These are phyloP conservation scores for Maconellicoccus hirsutus DNA, from an alignment of 1,140 invertebrate species.

Conservation along the genomic window DNA sequence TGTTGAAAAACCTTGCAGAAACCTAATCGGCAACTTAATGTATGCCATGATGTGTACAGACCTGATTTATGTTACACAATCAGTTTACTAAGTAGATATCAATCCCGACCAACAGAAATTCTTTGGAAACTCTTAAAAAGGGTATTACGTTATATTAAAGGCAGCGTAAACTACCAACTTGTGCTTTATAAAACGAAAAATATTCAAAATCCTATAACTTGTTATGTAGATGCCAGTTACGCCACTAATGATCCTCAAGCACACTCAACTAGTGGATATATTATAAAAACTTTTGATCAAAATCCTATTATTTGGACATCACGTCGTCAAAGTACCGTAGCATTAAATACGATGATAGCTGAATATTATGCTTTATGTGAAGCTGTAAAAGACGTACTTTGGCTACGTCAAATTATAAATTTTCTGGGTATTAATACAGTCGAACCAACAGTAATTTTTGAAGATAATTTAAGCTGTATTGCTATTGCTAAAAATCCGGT, in stretches of 20 bases:
- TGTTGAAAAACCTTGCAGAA: background rate
- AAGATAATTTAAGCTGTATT: slow-evolving; percentile 22
- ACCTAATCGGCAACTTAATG: slow-evolving; percentile 31
- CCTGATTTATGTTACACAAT: slow-evolving; percentile 31
- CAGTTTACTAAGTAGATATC: slow-evolving; percentile 31
- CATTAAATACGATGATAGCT: slow-evolving; percentile 34
- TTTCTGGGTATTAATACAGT: background rate
- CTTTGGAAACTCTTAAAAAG: slow-evolving; percentile 31
- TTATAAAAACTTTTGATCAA: slow-evolving; percentile 11
- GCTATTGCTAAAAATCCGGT: background rate
- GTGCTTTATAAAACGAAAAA: slow-evolving; percentile 27
- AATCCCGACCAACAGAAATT: slow-evolving; percentile 29
- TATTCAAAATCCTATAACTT: background rate
- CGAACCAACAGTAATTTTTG: slow-evolving; percentile 7
- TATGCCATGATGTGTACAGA: slow-evolving; percentile 31
- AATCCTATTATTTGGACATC: background rate
- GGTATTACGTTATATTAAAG: slow-evolving; percentile 32
- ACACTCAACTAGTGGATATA: slow-evolving; percentile 20
- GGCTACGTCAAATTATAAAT: slow-evolving; percentile 1
- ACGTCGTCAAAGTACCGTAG: slow-evolving; percentile 32
- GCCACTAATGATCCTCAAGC: slow-evolving; percentile 18
- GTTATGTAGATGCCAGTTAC: slow-evolving; percentile 27
- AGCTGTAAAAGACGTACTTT: background rate
- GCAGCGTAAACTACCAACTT: slow-evolving; percentile 27
- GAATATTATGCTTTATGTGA: slow-evolving; percentile 34